Conservation (phyloP, 2,797 vertebrate genomes). For the Argya squamiceps region DNA sequence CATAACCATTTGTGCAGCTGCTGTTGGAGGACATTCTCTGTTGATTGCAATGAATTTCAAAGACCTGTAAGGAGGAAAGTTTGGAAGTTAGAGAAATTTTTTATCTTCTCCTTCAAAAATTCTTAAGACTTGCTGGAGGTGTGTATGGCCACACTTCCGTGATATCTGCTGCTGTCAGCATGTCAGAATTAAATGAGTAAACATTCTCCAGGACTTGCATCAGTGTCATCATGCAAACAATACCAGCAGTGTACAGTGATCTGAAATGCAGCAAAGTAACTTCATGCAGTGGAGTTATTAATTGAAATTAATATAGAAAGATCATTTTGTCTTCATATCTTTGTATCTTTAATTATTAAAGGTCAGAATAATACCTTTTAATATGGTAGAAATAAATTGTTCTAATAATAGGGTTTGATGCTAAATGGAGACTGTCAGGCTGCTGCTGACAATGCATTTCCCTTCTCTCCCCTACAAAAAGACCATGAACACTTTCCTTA, state of each 20-base stretch:
- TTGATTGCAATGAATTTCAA: neutral
- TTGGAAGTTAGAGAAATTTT: neutral
- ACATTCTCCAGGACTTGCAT: neutral
- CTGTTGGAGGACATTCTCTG: neutral
- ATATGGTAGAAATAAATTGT: neutral
- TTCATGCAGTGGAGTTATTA: neutral
- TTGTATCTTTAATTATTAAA: constrained; percentile 11
- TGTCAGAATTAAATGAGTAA: constrained; percentile 4
- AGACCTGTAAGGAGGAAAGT: neutral
- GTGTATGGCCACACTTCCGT: neutral
- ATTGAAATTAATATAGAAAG: neutral
- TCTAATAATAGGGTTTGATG: neutral
- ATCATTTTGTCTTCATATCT: neutral
- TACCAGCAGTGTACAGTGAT: neutral
- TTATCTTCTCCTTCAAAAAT: neutral
- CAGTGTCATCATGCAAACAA: neutral
- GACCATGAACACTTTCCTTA: neutral
- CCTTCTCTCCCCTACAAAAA: neutral
- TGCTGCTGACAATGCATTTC: neutral
- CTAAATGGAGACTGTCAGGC: neutral
- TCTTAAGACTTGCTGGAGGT: neutral
- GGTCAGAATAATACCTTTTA: neutral
- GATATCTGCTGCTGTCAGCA: neutral
- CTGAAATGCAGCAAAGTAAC: neutral
- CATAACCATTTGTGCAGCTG: neutral